Evolutionary conservation across 2,113 vertebrate genomes (phyloP).

Genomic region (Calyptommatus sinebrachiatus): DNA sequence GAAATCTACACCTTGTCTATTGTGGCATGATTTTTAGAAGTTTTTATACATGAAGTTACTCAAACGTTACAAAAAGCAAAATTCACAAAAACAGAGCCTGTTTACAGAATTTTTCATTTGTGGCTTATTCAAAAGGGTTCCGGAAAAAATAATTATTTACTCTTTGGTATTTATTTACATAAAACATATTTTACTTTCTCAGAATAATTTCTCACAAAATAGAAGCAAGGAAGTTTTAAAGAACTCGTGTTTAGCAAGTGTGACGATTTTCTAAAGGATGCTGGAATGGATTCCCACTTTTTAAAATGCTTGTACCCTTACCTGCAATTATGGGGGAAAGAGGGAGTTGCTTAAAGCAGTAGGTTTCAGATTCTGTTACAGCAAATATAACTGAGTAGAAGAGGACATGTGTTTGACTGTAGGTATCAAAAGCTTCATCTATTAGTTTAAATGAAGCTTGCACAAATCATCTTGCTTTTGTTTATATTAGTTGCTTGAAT

Average conservation of each 20-base stretch:
- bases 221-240: not conserved
- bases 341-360: not conserved
- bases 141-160: not conserved
- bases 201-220: not conserved
- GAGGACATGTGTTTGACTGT: not conserved
- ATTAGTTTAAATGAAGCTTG: not conserved
- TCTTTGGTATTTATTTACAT: not conserved
- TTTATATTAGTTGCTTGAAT: not conserved
- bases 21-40: fast-evolving
- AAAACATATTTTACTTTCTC: not conserved
- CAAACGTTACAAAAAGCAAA: not conserved
- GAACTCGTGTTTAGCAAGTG: not conserved
- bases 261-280: not conserved
- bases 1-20: not conserved
- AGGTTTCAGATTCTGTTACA: not conserved
- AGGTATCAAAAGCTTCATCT: not conserved
- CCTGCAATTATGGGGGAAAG: not conserved
- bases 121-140: not conserved
- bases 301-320: not conserved
- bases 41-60: not conserved
- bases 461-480: not conserved
- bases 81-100: fast-evolving
- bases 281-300: not conserved
- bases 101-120: not conserved
- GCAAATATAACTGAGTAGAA: not conserved